Conservation (phyloP, 1,140 invertebrate species). For the Bombus cullumanus region DNA sequence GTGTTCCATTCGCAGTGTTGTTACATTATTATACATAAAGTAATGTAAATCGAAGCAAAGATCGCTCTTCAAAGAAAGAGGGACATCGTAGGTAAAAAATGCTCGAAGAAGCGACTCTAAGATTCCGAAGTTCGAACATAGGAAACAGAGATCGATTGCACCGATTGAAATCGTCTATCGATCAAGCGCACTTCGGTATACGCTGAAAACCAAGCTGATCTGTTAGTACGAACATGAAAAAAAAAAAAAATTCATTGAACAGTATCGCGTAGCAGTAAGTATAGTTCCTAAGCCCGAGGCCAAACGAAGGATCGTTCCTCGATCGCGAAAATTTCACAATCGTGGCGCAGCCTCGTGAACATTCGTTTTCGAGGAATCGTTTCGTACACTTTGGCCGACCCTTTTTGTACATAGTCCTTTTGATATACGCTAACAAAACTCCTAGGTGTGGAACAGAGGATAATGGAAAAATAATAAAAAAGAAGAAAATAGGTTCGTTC, state of each 20-base stretch:
- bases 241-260: slow-evolving; percentile 51
- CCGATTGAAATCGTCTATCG: slow-evolving; percentile 10
- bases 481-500: slow-evolving; percentile 69
- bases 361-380: slow-evolving; percentile 23
- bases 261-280: slow-evolving; percentile 76
- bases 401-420: slow-evolving; percentile 78
- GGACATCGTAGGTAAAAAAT: too few relatives aligned
- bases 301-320: slow-evolving; percentile 5
- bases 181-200: background rate
- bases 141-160: background rate
- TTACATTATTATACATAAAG: too few relatives aligned
- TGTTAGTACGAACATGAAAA: slow-evolving; percentile 5
- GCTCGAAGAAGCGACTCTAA: background rate
- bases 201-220: background rate
- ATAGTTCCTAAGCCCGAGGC: slow-evolving; percentile 77
- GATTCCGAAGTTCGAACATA: too few relatives aligned
- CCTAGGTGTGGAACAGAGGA: slow-evolving; percentile 63
- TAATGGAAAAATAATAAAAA: background rate
- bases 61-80: too few relatives aligned
- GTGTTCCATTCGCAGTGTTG: too few relatives aligned
- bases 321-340: background rate
- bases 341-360: background rate
- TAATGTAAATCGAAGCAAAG: background rate
- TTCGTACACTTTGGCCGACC: slow-evolving; percentile 12
- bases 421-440: slow-evolving; percentile 75